phyloP scores from a whole-genome alignment of 2,797 vertebrate species.

The Macropus fuliginosus region DNA sequence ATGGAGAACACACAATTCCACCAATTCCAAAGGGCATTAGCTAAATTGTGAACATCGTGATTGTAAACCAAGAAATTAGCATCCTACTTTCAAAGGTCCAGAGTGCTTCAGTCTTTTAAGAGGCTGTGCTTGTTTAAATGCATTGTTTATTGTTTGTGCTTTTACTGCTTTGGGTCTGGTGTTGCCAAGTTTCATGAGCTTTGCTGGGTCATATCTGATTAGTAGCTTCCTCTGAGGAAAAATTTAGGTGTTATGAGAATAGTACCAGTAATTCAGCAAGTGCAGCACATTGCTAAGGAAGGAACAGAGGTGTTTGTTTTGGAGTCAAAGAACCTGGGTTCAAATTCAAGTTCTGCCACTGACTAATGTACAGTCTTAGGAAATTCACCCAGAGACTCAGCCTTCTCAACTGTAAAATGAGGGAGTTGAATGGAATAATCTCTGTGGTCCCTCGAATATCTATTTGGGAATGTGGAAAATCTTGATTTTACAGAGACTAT shows the following conservation, averaged over 20 bases:
- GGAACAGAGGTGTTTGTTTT: neutral
- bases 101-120: constrained; percentile 11
- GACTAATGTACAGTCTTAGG: neutral
- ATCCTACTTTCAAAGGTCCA: constrained; percentile 53
- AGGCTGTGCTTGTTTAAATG: neutral
- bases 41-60: constrained; percentile 51
- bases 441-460: neutral
- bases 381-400: neutral
- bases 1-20: constrained; percentile 54
- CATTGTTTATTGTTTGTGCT: constrained; percentile 29
- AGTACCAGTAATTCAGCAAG: neutral
- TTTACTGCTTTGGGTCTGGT: neutral
- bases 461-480: neutral
- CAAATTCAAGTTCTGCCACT: neutral
- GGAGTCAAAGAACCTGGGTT: neutral
- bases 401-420: neutral
- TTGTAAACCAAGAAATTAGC: constrained; percentile 66
- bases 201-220: neutral
- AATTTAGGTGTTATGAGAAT: neutral
- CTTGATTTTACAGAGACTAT: neutral
- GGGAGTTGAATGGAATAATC: neutral
- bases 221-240: neutral
- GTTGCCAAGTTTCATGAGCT: neutral
- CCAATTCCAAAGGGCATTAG: constrained; percentile 55
- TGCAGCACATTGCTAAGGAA: neutral